phyloP scores from a whole-genome alignment of 2,113 vertebrate species.

The Elaphurus davidianus region DNA sequence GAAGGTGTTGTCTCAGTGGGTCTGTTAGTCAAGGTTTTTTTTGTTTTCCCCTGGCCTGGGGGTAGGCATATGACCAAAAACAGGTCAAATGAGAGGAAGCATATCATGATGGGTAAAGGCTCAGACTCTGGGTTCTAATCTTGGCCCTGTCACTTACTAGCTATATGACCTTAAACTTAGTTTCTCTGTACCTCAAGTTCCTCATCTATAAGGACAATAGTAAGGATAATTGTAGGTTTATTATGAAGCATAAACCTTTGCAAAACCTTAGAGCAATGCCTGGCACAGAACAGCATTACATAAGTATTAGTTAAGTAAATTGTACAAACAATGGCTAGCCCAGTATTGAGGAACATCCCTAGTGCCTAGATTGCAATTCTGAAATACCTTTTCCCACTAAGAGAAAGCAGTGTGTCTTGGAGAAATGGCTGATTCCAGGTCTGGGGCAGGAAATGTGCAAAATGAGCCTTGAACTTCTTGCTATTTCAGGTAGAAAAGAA shows the following conservation, averaged over 20 bases:
- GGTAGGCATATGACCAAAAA: neutral
- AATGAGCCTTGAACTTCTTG: slow-evolving; percentile 19
- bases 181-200: neutral
- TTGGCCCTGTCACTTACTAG: neutral
- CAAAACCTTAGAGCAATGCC: neutral
- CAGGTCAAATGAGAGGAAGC: neutral
- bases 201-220: neutral
- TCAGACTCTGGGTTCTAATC: neutral
- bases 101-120: neutral
- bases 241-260: slow-evolving; percentile 4
- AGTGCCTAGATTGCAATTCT: neutral
- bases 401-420: neutral
- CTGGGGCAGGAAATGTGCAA: neutral
- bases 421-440: neutral
- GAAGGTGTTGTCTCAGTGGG: neutral
- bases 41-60: neutral
- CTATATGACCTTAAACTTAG: neutral
- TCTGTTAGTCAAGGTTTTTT: neutral
- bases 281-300: neutral
- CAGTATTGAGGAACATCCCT: neutral
- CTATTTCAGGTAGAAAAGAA: neutral
- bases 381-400: neutral
- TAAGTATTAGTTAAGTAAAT: neutral
- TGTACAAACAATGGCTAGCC: slow-evolving; percentile 23
- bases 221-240: neutral